These are phyloP conservation scores for Drosophila stalkeri DNA, from an alignment of 2,888 invertebrate genomes.

Conservation along the genomic window DNA sequence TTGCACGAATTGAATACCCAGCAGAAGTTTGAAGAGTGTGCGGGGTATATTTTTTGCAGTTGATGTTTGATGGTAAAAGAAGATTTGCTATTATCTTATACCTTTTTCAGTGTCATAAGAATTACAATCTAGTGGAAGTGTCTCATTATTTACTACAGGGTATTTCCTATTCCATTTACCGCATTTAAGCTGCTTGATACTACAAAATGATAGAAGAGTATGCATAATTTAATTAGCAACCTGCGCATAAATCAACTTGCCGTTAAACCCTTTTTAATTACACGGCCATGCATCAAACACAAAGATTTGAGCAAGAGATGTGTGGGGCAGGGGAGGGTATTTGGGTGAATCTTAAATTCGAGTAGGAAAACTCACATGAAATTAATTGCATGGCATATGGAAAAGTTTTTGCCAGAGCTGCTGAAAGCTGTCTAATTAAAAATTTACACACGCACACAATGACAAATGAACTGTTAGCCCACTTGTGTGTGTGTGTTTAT, in stretches of 20 bases:
- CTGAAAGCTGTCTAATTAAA: conserved; percentile 76
- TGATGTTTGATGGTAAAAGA: not conserved
- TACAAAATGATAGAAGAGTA: not conserved
- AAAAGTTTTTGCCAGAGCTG: conserved; percentile 55
- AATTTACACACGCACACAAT: conserved; percentile 65
- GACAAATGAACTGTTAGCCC: conserved; percentile 41
- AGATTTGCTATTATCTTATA: not conserved
- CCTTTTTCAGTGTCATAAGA: not conserved
- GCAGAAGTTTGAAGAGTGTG: not conserved
- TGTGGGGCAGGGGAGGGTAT: no score
- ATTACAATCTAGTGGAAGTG: no score
- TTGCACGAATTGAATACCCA: not conserved
- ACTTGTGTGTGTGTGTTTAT: conserved; percentile 14
- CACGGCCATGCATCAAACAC: conserved; percentile 65
- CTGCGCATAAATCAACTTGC: conserved; percentile 69
- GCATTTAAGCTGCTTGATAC: not conserved
- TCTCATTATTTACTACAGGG: not conserved
- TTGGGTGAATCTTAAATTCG: conserved; percentile 30
- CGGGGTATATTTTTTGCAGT: not conserved
- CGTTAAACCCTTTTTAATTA: conserved; percentile 79
- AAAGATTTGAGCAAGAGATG: not conserved
- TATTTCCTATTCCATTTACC: not conserved
- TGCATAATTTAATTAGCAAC: conserved; percentile 72
- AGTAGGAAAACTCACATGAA: conserved; percentile 51
- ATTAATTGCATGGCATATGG: conserved; percentile 77